Evolutionary conservation across 2,797 vertebrate genomes (phyloP), one percentile per base, ranked within the genome.

Genomic region (Chromis chromis): DNA sequence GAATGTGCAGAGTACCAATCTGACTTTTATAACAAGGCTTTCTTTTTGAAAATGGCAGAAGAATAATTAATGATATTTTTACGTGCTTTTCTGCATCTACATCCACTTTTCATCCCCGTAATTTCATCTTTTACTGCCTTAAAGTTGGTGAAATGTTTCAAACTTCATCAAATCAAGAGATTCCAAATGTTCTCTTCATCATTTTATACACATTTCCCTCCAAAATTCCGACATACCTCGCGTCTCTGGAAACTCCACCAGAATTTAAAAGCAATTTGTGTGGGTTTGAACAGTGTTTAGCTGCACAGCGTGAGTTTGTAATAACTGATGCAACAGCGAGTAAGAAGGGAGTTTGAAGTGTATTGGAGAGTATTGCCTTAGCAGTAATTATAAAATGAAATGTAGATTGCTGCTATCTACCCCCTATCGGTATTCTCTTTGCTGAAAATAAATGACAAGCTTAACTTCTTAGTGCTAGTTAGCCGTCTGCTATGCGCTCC

Each of bases 321-420:
- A 67, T 44, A 33, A 64, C 57, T 87, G 70, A 76, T 53, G 75
- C 70, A 89, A 81, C 56, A 14, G 42, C 2, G 19, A 54, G 75
- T 52, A 79, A 81, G 42, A 33, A 2, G 22, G 25, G 22, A 22
- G 19, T 79, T 74, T 33, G 46, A 64, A 44, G 52, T 52, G 66
- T 62, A 72, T 61, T 78, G 46, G 27, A 59, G 50, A 58, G 67
- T 48, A 66, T 70, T 48, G 50, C 54, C 70, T 59, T 12, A 64
- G 62, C 16, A 12, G 22, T 53, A 48, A 64, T 68, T 65, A 54
- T 62, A 58, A 48, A 21, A 46, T 49, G 9, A 64, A 67, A 66
- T 11, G 11, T 55, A 68, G 46, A 54, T 56, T 72, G 46, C 55
- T 79, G 42, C 67, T 25, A 42, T 60, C 57, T 53, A 10, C 42